Evolutionary conservation across 2,797 vertebrate genomes (phyloP).

Genomic region (Clangula hyemalis): DNA sequence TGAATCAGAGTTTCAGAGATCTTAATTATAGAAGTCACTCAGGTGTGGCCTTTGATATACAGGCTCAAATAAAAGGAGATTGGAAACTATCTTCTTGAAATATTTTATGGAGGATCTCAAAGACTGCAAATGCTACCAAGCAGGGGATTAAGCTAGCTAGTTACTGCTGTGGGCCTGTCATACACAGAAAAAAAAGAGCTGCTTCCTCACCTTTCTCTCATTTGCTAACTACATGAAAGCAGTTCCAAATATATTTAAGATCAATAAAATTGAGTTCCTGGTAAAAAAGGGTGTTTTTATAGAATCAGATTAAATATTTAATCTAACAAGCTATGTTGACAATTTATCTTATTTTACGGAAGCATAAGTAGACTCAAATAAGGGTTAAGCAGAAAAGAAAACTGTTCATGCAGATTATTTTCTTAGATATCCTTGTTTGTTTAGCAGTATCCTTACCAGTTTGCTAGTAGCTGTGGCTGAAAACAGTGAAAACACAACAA

Average conservation of each 20-base stretch:
- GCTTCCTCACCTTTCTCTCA: not conserved
- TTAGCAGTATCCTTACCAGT: not conserved
- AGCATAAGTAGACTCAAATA: not conserved
- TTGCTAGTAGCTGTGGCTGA: not conserved
- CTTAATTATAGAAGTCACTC: slow-evolving; percentile 66
- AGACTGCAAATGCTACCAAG: not conserved
- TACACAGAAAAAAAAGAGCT: not conserved
- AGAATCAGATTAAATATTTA: not conserved
- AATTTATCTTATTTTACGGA: not conserved
- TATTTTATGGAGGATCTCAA: slow-evolving; percentile 37
- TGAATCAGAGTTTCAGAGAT: slow-evolving; percentile 59
- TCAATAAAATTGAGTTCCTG: not conserved
- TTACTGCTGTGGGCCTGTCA: not conserved
- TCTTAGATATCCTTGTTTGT: not conserved
- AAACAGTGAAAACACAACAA: not conserved
- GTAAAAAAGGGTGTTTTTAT: not conserved
- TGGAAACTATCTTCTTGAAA: slow-evolving; percentile 41
- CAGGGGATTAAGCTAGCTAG: not conserved
- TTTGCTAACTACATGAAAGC: not conserved
- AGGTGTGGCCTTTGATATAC: slow-evolving; percentile 56
- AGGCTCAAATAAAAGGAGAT: slow-evolving; percentile 62
- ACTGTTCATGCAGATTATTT: not conserved
- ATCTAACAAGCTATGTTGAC: not conserved
- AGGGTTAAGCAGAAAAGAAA: not conserved
- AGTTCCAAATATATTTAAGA: not conserved